Base-by-base conservation (phyloP, 2,797 vertebrate genomes). In the Cynodonichthys magdalenae region DNA sequence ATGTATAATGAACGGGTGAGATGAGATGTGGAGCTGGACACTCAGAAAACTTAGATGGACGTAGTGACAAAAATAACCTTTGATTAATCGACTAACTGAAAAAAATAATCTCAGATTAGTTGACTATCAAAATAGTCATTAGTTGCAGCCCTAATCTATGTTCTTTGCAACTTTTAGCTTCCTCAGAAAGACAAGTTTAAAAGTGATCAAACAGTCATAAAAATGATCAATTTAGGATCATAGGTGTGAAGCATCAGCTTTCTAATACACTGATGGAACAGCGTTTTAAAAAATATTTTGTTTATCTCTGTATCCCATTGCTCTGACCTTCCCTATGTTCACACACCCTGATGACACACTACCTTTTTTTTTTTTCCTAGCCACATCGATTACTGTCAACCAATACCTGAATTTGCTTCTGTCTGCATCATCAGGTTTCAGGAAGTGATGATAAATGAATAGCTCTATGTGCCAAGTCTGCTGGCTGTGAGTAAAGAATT, bases 381-480 rank as follows among this genome's bases (percentile, higher is more conserved):
- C 66, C 48, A 41, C 62, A 83, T 74, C 42, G 86, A 88, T 87
- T 85, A 63, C 67, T 54, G 60, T 73, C 76, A 74, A 71, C 80
- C 73, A 77, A 70, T 87, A 79, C 66, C 71, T 79, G 71, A 41
- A 69, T 78, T 71, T 71, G 34, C 69, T 79, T 66, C 73, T 78
- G 76, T 85, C 63, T 75, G 72, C 78, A 81, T 85, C 79, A 72
- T 87, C 80, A 56, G 70, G 59, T 79, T 87, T 75, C 72, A 85
- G 71, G 75, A 83, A 75, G 75, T 75, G 63, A 76, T 83, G 79
- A 84, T 67, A 74, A 77, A 80, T 73, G 66, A 82, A 64, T 6
- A 44, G 52, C 29, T 1, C 64, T 15, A 60, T 64, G 53, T 62
- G 66, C 44, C 59, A 57, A 39, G 56, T 71, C 66, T 70, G 73